These are phyloP conservation scores for Pheosia gnoma DNA, from an alignment of 2,888 invertebrate genomes.

Conservation along the genomic window DNA sequence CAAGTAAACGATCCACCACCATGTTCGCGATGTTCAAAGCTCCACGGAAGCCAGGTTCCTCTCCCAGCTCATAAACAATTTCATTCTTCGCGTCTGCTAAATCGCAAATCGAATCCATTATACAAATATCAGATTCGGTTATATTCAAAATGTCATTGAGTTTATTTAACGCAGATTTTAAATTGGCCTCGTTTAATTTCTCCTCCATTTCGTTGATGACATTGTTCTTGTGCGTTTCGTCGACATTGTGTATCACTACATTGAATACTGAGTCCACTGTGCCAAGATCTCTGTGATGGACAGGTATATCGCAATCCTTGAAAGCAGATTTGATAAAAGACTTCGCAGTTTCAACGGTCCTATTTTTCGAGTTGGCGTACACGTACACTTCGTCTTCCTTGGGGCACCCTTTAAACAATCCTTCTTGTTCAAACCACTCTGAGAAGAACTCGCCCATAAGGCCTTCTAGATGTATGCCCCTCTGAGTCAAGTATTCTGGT, in stretches of 20 bases:
- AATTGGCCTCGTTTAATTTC: conserved; percentile 9
- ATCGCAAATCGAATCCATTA: conserved; percentile 26
- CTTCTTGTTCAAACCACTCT: conserved; percentile 25
- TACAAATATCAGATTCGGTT: conserved; percentile 24
- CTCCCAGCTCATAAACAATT: conserved; percentile 11
- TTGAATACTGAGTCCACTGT: conserved; percentile 19
- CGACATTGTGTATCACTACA: conserved; percentile 18
- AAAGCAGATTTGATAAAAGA: conserved; percentile 19
- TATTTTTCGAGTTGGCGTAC: conserved; percentile 12
- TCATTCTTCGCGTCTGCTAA: conserved; percentile 19
- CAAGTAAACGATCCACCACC: conserved; percentile 20
- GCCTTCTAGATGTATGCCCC: conserved; percentile 22
- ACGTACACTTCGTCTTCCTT: conserved; percentile 19
- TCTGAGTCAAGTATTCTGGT: conserved; percentile 19
- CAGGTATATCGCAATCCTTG: conserved; percentile 12
- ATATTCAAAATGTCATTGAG: conserved; percentile 28
- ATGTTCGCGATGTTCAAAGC: conserved; percentile 14
- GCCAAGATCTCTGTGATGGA: conserved; percentile 15
- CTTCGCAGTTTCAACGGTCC: conserved; percentile 23
- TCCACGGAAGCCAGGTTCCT: conserved; percentile 13
- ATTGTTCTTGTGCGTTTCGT: conserved; percentile 15
- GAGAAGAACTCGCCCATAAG: conserved; percentile 31
- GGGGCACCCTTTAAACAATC: conserved; percentile 25
- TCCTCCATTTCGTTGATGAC: conserved; percentile 15
- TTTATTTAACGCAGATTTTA: conserved; percentile 4